These are phyloP conservation scores for Anas platyrhynchos DNA, from an alignment of 2,113 vertebrate species.

Conservation along the genomic window DNA sequence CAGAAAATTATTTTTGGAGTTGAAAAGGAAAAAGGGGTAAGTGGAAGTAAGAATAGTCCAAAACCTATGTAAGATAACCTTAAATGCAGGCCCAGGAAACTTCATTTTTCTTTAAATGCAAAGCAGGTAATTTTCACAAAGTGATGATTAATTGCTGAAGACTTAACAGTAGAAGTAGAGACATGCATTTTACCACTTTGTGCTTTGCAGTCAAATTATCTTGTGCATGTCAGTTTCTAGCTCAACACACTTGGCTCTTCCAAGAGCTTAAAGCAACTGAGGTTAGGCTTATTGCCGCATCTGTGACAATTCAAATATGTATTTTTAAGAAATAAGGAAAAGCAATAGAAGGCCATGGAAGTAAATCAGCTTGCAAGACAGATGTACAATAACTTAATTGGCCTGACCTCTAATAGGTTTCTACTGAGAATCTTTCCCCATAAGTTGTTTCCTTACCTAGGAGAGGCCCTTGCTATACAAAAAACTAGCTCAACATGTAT, in stretches of 20 bases:
- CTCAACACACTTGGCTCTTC: background rate
- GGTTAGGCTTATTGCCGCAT: background rate
- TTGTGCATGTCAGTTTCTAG: background rate
- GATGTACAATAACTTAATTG: background rate
- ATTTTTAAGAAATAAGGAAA: background rate
- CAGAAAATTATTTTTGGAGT: background rate
- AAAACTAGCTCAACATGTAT: background rate
- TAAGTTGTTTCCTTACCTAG: background rate
- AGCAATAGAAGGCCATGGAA: background rate
- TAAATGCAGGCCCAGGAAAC: background rate
- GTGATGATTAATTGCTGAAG: background rate
- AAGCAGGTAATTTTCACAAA: background rate
- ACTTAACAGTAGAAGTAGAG: background rate
- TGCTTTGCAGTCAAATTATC: background rate
- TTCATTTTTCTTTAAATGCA: background rate
- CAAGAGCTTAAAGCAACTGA: constrained; percentile 18
- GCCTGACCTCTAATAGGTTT: background rate
- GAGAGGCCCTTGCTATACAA: background rate
- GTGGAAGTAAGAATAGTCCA: background rate
- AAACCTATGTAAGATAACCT: background rate
- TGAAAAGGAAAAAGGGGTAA: background rate
- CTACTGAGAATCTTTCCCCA: background rate
- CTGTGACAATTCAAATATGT: background rate
- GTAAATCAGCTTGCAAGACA: background rate
- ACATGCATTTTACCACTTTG: background rate